Percentiles rank a stretch among this genome's conserved stretches.
These are phyloP conservation scores for Pristionchus fissidentatus DNA, from an alignment of 2,888 invertebrate genomes.

Conservation along the genomic window DNA sequence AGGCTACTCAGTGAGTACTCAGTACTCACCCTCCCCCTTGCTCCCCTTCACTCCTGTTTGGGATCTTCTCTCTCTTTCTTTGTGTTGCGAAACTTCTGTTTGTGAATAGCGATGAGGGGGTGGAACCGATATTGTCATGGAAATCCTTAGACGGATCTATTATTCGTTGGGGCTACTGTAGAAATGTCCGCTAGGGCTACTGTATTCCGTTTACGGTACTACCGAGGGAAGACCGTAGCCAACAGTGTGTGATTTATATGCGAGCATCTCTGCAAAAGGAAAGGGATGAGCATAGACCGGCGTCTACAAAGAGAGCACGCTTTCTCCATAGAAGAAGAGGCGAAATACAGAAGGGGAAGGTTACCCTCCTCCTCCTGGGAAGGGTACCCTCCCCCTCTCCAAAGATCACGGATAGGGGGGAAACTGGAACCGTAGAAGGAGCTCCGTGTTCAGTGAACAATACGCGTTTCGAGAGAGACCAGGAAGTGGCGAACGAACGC, in stretches of 20 bases:
- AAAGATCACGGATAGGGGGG: not conserved
- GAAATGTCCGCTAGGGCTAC: not conserved
- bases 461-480: too few species aligned
- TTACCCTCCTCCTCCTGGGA: too few species aligned
- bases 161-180: not conserved
- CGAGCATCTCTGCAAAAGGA: not conserved
- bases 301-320: not conserved
- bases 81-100: conserved; percentile 19
- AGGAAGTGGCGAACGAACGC: not conserved
- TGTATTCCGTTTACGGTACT: too few species aligned
- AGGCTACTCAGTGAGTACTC: too few species aligned
- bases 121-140: not conserved
- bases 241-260: not conserved
- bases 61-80: not conserved
- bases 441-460: not conserved
- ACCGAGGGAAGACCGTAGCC: not conserved
- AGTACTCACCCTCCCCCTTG: not conserved
- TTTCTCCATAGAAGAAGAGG: not conserved
- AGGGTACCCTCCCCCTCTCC: too few species aligned
- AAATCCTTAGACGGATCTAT: not conserved
- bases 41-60: not conserved
- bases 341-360: not conserved
- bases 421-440: conserved; percentile 11
- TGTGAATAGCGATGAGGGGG: not conserved
- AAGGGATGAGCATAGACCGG: not conserved